Evolutionary conservation across 2,888 invertebrate species (phyloP).

Genomic region (Apodemia zela): DNA sequence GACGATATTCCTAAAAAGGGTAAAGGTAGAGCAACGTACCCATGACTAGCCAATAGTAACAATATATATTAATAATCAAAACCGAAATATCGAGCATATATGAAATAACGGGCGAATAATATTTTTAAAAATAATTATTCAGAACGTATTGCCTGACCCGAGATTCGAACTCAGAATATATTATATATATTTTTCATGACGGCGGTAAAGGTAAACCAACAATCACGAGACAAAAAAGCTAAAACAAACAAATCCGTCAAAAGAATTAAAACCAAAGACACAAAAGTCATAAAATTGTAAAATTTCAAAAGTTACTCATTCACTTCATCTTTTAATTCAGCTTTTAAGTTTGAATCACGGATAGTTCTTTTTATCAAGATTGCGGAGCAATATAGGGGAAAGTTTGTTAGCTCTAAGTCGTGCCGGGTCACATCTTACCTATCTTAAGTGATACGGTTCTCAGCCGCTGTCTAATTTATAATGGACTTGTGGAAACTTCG

Average conservation of each 20-base stretch:
- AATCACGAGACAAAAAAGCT: not conserved
- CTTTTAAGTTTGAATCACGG: slow-evolving; percentile 69
- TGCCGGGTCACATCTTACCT: slow-evolving; percentile 77
- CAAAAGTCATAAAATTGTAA: slow-evolving; percentile 13
- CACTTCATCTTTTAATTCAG: slow-evolving; percentile 51
- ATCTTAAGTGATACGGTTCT: slow-evolving; percentile 79
- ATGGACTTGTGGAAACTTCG: slow-evolving; percentile 79
- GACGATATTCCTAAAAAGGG: too few relatives aligned
- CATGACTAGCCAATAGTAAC: too few relatives aligned
- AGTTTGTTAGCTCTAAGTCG: slow-evolving; percentile 69
- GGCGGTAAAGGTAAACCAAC: too few relatives aligned
- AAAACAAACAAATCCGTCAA: not conserved
- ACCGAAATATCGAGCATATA: too few relatives aligned
- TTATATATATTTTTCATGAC: too few relatives aligned
- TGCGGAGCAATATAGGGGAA: slow-evolving; percentile 65
- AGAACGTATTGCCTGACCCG: too few relatives aligned
- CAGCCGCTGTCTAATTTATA: slow-evolving; percentile 79
- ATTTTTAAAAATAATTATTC: too few relatives aligned
- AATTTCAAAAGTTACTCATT: slow-evolving; percentile 51
- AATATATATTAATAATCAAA: too few relatives aligned
- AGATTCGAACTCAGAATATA: too few relatives aligned
- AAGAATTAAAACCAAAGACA: not conserved
- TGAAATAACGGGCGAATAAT: too few relatives aligned
- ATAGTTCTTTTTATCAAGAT: slow-evolving; percentile 78
- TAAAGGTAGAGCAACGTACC: too few relatives aligned